These are phyloP conservation scores for Crotalus horridus DNA, from an alignment of 2,113 vertebrate genomes.

Conservation along the genomic window DNA sequence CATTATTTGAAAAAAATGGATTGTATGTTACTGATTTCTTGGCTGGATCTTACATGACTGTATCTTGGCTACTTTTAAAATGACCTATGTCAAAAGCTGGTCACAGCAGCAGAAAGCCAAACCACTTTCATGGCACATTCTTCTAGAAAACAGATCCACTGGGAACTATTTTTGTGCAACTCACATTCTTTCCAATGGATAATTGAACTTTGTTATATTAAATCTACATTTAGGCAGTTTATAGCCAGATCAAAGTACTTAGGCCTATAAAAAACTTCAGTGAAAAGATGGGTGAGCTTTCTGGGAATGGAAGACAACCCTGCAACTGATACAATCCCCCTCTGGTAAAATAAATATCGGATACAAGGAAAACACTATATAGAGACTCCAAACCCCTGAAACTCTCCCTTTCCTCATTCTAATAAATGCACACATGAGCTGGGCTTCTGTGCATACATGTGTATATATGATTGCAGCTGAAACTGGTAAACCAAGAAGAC, in stretches of 20 bases:
- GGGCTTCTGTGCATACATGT: neutral
- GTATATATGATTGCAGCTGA: neutral
- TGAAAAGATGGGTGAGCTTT: neutral
- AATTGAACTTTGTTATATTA: neutral
- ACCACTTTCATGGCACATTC: conserved; percentile 14
- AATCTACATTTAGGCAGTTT: neutral
- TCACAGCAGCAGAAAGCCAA: conserved; percentile 13
- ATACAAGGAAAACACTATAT: neutral
- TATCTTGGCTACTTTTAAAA: neutral
- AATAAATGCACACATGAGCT: neutral
- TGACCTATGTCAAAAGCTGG: neutral
- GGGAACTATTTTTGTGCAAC: conserved; percentile 1
- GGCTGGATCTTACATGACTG: neutral
- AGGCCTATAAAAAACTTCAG: neutral
- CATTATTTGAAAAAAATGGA: neutral
- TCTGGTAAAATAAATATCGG: neutral
- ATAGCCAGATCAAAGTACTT: conserved; percentile 3
- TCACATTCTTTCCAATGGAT: conserved; percentile 22
- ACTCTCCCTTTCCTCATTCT: neutral
- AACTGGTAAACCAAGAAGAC: neutral
- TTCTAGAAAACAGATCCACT: conserved; percentile 13
- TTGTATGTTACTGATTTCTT: neutral
- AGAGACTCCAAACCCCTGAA: neutral
- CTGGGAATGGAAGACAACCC: neutral
- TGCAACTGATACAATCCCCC: neutral